A percentile compares a stretch with the other conserved stretches of the same genome.
Conservation (phyloP, 1,140 invertebrate species). For the Melipona quadrifasciata region DNA sequence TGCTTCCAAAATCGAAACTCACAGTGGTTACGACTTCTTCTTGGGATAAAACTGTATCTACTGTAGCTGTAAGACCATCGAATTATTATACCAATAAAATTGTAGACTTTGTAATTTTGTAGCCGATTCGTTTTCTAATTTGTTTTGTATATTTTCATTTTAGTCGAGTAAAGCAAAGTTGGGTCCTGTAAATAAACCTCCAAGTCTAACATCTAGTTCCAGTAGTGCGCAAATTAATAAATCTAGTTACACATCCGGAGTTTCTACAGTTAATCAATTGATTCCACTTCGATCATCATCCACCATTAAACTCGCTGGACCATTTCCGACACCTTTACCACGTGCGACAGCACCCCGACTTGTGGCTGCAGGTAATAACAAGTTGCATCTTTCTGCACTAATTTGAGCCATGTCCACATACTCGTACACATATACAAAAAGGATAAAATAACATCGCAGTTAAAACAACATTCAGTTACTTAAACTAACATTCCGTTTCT, state of each 20-base stretch:
- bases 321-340: conserved; percentile 76
- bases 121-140: neutral
- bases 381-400: neutral
- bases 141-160: conserved; percentile 29
- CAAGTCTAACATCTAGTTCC: conserved; percentile 69
- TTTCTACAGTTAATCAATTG: conserved; percentile 76
- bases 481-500: neutral
- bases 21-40: conserved; percentile 79
- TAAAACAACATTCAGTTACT: neutral
- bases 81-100: conserved; percentile 8
- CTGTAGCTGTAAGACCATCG: conserved; percentile 71
- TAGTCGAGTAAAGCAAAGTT: conserved; percentile 77
- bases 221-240: conserved; percentile 73
- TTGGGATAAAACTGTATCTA: conserved; percentile 83
- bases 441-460: neutral
- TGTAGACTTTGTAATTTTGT: neutral
- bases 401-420: neutral
- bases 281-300: conserved; percentile 76
- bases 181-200: conserved; percentile 74
- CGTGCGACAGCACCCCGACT: conserved; percentile 82
- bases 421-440: neutral
- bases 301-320: conserved; percentile 73
- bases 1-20: conserved; percentile 88
- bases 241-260: conserved; percentile 70
- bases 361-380: conserved; percentile 79